phyloP scores from a whole-genome alignment of 1,140 invertebrate genomes.

The Subanguina moxae region DNA sequence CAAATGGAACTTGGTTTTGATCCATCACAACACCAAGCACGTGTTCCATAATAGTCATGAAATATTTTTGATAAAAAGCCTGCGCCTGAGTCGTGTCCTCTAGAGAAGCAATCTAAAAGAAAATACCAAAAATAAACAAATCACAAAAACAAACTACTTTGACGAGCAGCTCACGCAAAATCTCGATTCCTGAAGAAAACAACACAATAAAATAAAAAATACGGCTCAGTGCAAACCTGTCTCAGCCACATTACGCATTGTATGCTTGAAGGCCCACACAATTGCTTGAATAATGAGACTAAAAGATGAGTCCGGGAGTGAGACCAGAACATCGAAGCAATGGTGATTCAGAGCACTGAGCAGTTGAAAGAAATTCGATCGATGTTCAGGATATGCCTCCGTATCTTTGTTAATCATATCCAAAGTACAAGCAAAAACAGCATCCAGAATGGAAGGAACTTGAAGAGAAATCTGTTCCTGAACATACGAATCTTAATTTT shows the following conservation, averaged over 20 bases:
- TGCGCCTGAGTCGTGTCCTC: conserved; percentile 79
- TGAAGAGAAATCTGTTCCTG: conserved; percentile 80
- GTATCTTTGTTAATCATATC: conserved; percentile 99
- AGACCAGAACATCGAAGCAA: conserved; percentile 64
- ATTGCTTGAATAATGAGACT: conserved; percentile 89
- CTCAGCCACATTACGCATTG: conserved; percentile 98
- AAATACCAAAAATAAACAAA: too few relatives aligned
- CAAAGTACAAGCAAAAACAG: conserved; percentile 95
- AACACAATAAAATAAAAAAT: not conserved
- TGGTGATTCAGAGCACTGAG: conserved; percentile 69
- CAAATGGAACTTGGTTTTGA: conserved; percentile 81
- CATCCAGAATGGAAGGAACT: conserved; percentile 96
- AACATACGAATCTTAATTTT: conserved; percentile 23
- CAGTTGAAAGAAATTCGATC: conserved; percentile 93
- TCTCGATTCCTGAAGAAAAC: conserved; percentile 32
- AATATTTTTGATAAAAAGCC: conserved; percentile 95
- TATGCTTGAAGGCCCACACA: conserved; percentile 99
- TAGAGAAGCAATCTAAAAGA: conserved; percentile 28
- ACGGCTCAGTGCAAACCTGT: conserved; percentile 66
- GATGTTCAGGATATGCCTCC: conserved; percentile 96
- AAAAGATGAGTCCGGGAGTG: conserved; percentile 75
- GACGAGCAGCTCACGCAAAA: conserved; percentile 41
- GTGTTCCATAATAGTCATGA: conserved; percentile 94
- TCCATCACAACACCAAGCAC: conserved; percentile 96
- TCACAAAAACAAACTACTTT: conserved; percentile 12